phyloP scores from a whole-genome alignment of 2,888 invertebrate species.

The Ochropleura leucogaster region DNA sequence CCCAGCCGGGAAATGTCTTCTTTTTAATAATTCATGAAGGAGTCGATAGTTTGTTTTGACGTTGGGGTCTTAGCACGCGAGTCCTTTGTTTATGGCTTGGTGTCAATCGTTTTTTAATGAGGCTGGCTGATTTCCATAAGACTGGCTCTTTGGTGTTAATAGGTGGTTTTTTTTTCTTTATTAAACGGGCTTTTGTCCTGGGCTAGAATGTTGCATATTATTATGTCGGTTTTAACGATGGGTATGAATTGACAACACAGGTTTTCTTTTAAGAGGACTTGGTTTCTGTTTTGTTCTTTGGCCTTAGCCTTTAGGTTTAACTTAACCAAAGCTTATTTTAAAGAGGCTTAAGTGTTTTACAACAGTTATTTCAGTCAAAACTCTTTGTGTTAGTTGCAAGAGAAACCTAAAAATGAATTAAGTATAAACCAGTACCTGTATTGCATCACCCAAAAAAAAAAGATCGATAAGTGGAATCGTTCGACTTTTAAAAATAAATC shows the following conservation, averaged over 20 bases:
- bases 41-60: conserved; percentile 69
- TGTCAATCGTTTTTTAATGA: conserved; percentile 52
- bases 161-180: conserved; percentile 13
- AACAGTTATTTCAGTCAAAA: no score
- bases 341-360: background rate
- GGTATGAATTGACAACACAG: background rate
- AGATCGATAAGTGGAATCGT: no score
- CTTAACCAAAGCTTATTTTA: background rate
- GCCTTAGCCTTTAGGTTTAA: no score
- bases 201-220: background rate
- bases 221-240: background rate
- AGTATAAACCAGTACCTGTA: no score
- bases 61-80: conserved; percentile 29
- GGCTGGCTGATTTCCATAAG: conserved; percentile 40
- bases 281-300: background rate
- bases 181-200: conserved; percentile 2
- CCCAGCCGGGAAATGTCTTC: conserved; percentile 76
- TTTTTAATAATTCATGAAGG: conserved; percentile 83
- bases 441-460: background rate
- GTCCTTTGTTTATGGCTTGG: conserved; percentile 41
- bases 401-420: no score
- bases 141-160: conserved; percentile 22
- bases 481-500: background rate
- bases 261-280: background rate
- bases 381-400: no score